Evolutionary conservation across 37 sponge, comb jelly and placozoan genomes (phyloP), one percentile per base, ranked within the genome.

Genomic region (Ephydatia muelleri): DNA sequence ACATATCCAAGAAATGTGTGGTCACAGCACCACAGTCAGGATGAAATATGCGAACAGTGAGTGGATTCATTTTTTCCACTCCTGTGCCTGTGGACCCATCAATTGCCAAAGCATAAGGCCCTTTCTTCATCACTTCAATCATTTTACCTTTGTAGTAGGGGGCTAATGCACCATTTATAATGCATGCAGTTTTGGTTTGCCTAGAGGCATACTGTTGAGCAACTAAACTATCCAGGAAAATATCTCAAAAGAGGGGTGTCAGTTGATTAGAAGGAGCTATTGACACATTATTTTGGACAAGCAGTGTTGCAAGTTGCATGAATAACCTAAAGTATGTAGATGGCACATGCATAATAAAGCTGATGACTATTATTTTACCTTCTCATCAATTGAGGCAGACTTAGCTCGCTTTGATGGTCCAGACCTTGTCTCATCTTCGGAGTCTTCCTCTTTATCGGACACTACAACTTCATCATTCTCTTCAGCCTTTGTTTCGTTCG

Each of bases 101-200:
- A 76, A 84, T 76, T 30, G 77, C 39, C 26, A 84, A 14, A 27
- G 77, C 77, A 84, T 43, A 84, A 37, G 85, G 85, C 23, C 34
- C 68, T 37, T 37, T 12, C 40, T 69, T 81, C 72, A 85, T 85
- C 57, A n/a, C 12, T 29, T 25, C 73, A 29, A 85, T 68, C 57
- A 85, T 21, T 39, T 68, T 4, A 32, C 69, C n/a, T 43, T 73
- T 49, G 69, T 35, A 85, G 31, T 4, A 66, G 3, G 86, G 86
- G 2, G 86, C 86, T 57, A 85, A 30, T 22, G 72, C 80, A 21
- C 80, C 73, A 78, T 85, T 85, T 30, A 85, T 38, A 16, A 78
- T 85, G 73, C 86, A 85, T 47, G 86, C 80, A 47, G 86, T 77
- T 78, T 85, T 85, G 29, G 86, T 85, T 47, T 43, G 86, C 65